Evolutionary conservation across 2,113 vertebrate genomes (phyloP).

Genomic region (Chamaea fasciata): DNA sequence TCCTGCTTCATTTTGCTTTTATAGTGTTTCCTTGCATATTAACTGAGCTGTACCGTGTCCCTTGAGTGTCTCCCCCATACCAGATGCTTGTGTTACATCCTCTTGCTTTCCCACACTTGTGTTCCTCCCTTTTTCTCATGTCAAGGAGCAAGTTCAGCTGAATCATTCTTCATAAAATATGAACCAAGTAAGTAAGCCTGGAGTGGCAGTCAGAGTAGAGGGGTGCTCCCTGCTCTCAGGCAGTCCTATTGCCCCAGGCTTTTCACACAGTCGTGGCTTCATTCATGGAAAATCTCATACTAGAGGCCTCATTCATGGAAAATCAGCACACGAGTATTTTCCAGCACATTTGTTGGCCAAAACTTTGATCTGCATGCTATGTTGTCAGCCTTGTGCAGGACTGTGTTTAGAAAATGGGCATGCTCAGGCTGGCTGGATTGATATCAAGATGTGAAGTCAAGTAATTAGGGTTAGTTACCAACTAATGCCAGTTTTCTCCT

Average conservation of each 20-base stretch:
- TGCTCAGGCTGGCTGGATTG: neutral
- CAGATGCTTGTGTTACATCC: conserved; percentile 47
- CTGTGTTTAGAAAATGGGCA: neutral
- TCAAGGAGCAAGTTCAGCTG: conserved; percentile 39
- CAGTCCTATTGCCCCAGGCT: neutral
- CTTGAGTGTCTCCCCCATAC: conserved; percentile 45
- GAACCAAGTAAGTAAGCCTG: neutral
- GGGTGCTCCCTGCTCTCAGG: neutral
- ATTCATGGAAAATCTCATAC: conserved; percentile 4
- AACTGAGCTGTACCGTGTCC: neutral
- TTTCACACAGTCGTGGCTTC: neutral
- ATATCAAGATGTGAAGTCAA: neutral
- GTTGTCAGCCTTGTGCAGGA: neutral
- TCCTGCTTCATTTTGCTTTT: conserved; percentile 16
- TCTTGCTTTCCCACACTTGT: conserved; percentile 46
- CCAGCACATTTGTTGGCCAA: neutral
- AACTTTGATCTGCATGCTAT: neutral
- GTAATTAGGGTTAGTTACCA: neutral
- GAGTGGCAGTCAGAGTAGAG: neutral
- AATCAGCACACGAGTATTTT: neutral
- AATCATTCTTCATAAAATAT: conserved; percentile 10
- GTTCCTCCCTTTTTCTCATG: conserved; percentile 25
- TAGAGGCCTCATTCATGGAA: conserved; percentile 15
- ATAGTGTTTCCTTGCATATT: conserved; percentile 7
- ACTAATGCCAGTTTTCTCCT: neutral